Percentiles rank a stretch among this genome's conserved stretches.
Conservation (phyloP, 2,888 invertebrate species). For the Callyntrura sp. region DNA sequence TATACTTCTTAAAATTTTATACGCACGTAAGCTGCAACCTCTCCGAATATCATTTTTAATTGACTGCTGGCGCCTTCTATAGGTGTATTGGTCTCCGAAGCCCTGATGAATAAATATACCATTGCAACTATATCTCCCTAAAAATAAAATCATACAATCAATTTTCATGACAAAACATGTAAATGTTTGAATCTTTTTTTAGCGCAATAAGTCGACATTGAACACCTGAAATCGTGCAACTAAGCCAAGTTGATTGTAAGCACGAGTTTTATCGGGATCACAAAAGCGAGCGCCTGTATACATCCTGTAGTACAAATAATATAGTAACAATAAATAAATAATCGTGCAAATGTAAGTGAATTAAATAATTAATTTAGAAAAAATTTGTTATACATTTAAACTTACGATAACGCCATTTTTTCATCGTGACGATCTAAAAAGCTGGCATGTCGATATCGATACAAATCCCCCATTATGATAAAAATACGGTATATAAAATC, state of each 20-base stretch:
- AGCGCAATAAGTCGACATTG: neutral
- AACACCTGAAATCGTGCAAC: slow-evolving; percentile 88
- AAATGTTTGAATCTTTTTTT: neutral
- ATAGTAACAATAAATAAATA: neutral
- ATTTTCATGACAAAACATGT: slow-evolving; percentile 8
- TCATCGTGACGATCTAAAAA: neutral
- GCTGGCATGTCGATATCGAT: slow-evolving; percentile 89
- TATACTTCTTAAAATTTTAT: neutral
- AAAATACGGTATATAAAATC: slow-evolving; percentile 88
- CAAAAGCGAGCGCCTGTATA: slow-evolving; percentile 97
- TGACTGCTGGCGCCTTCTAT: slow-evolving; percentile 59
- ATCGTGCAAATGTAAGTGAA: no score
- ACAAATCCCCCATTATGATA: slow-evolving; percentile 96
- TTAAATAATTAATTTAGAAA: no score
- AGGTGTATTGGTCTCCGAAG: slow-evolving; percentile 13
- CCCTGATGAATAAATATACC: slow-evolving; percentile 41
- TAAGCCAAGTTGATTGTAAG: slow-evolving; percentile 97
- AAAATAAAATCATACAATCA: neutral
- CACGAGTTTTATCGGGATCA: slow-evolving; percentile 97
- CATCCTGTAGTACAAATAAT: slow-evolving; percentile 87
- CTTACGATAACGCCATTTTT: slow-evolving; percentile 89
- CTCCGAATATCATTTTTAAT: slow-evolving; percentile 63
- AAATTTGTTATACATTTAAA: slow-evolving; percentile 81
- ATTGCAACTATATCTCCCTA: slow-evolving; percentile 75
- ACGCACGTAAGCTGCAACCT: slow-evolving; percentile 40